phyloP scores from a whole-genome alignment of 2,888 invertebrate species.

The Agonum fuliginosum region DNA sequence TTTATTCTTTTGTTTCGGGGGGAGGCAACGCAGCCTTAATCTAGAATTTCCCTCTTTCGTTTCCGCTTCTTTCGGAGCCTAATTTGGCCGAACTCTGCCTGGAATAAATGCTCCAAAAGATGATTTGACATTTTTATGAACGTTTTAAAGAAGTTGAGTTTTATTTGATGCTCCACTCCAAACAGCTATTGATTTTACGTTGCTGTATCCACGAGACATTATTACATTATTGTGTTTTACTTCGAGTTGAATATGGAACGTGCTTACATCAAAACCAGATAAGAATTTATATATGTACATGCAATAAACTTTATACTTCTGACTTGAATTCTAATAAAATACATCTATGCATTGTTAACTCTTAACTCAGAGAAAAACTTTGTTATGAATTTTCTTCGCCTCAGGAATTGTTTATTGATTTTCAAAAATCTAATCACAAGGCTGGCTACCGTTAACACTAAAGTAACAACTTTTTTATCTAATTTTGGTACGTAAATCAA shows the following conservation, averaged over 20 bases:
- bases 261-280: background rate
- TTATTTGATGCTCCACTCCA: slow-evolving; percentile 22
- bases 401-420: slow-evolving; percentile 44
- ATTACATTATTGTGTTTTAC: slow-evolving; percentile 19
- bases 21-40: slow-evolving; percentile 5
- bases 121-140: slow-evolving; percentile 45
- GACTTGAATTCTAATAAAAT: too few species aligned
- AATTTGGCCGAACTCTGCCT: slow-evolving; percentile 30
- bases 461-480: too few species aligned
- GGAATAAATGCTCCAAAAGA: slow-evolving; percentile 27
- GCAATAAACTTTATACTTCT: too few species aligned
- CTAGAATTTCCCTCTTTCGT: slow-evolving; percentile 22
- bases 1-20: slow-evolving; percentile 44
- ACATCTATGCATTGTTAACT: too few species aligned
- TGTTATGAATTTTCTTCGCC: too few species aligned
- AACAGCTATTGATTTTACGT: slow-evolving; percentile 18
- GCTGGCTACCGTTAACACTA: slow-evolving; percentile 14
- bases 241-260: background rate
- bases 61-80: slow-evolving; percentile 22
- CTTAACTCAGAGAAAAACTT: too few species aligned
- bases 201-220: background rate
- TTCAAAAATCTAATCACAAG: slow-evolving; percentile 10
- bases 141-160: slow-evolving; percentile 16
- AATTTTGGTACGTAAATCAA: too few species aligned
- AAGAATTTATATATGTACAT: slow-evolving; percentile 11